Evolutionary conservation across 1,140 invertebrate genomes (phyloP).

Genomic region (Drosophila auraria): DNA sequence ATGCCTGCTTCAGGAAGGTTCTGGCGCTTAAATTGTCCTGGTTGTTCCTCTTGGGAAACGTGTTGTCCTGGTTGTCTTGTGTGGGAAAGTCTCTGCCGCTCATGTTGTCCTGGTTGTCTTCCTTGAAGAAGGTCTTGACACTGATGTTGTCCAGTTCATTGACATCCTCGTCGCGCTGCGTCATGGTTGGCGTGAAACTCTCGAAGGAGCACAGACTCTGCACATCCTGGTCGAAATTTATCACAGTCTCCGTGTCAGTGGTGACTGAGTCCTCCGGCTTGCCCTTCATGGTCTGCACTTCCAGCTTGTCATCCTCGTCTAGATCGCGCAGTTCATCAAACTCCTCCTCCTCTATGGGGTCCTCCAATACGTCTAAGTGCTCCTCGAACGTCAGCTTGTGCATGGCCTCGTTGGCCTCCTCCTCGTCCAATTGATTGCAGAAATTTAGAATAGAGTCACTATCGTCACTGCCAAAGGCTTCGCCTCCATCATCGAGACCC

Average conservation of each 20-base stretch:
- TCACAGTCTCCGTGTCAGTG: conserved; percentile 35
- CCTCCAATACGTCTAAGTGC: no score
- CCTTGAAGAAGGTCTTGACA: conserved; percentile 13
- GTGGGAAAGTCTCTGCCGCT: not conserved
- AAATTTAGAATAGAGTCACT: conserved; percentile 27
- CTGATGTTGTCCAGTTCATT: conserved; percentile 35
- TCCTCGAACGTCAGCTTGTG: not conserved
- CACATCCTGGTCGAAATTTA: conserved; percentile 17
- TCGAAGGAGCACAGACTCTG: conserved; percentile 33
- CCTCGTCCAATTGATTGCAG: conserved; percentile 31
- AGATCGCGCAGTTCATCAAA: not conserved
- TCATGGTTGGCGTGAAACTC: conserved; percentile 6
- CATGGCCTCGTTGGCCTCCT: conserved; percentile 25
- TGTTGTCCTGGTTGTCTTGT: not conserved
- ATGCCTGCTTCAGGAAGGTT: not conserved
- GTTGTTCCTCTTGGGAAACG: not conserved
- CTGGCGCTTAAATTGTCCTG: not conserved
- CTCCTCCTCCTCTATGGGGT: not conserved
- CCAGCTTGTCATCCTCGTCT: conserved; percentile 1
- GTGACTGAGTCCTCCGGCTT: conserved; percentile 7
- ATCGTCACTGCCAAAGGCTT: not conserved
- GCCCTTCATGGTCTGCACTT: not conserved
- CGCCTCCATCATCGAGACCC: not conserved
- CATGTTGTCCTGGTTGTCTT: not conserved
- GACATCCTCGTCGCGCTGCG: not conserved